Evolutionary conservation across 1,140 invertebrate genomes (phyloP), one percentile per base, ranked within the genome.

Genomic region (Saccostrea glomerata): DNA sequence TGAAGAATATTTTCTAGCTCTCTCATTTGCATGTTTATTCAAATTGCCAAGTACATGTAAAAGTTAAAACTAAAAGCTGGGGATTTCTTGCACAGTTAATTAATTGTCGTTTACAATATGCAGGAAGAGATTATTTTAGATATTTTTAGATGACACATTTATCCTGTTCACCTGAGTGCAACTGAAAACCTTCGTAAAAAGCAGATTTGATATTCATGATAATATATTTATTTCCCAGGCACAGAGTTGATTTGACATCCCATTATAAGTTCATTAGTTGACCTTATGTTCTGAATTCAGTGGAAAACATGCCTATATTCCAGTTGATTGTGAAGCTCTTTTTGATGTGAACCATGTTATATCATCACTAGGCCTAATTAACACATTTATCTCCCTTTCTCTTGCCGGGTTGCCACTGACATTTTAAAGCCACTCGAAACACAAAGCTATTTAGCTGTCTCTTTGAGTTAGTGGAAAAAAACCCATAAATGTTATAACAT

Each of bases 271-370:
- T 47, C 47, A 47, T 47, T 47, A 47, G 47, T 30, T 77, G 70
- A 77, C 70, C 25, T 77, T 77, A 9, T 77, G 60, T 66, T 66
- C 20, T 66, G n/a, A 66, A 9, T 66, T 9, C 4, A 23, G 30
- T 77, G 12, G 25, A 77, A 77, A 20, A 40, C 70, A 77, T 25
- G 70, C 70, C 70, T 25, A 11, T 77, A 25, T 30, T 77, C 15
- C 70, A 77, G 1, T 30, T 77, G 25, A 77, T 77, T 77, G 23
- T 25, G 70, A 30, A 30, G 30, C 70, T 36, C 23, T 77, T 7
- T 77, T 77, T 77, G 70, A 77, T 77, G 70, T 77, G 70, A 77
- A 77, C 25, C 70, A 77, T 77, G 70, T 77, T 77, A 77, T 36
- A 30, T 30, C 25, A 25, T 77, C 30, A 0, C 58, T 63, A 63